These are phyloP conservation scores for Mechanitis messenoides DNA, from an alignment of 2,888 invertebrate species.

Conservation along the genomic window DNA sequence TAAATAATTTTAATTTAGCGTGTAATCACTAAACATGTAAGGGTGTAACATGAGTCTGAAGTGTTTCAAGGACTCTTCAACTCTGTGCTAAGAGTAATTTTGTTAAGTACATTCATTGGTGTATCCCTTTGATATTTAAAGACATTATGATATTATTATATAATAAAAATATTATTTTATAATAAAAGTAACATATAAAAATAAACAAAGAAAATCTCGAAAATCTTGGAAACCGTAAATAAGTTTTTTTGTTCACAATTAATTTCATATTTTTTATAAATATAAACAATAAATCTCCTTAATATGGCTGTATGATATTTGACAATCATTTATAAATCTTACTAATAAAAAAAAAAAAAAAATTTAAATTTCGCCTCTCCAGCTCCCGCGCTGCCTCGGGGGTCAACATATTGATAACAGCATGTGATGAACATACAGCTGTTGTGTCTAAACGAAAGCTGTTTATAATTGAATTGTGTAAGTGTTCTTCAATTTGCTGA, in stretches of 20 bases:
- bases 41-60: background rate
- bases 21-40: background rate
- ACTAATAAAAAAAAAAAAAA: no score
- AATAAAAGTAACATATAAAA: background rate
- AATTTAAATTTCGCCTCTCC: no score
- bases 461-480: constrained; percentile 20
- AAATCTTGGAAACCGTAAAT: no score
- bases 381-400: constrained; percentile 13
- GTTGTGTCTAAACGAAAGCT: constrained; percentile 27
- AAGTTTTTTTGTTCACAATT: no score
- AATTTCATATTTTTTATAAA: no score
- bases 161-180: background rate
- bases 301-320: no score
- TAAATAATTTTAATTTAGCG: no score
- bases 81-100: background rate
- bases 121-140: no score
- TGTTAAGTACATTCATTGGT: background rate
- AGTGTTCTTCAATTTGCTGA: constrained; percentile 38
- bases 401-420: constrained; percentile 30
- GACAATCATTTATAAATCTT: no score
- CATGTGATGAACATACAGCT: constrained; percentile 27
- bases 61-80: background rate
- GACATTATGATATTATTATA: background rate
- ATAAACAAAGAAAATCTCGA: no score
- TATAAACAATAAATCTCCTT: no score